These are phyloP conservation scores for Onychostoma macrolepis DNA, from an alignment of 2,113 vertebrate species.

Conservation along the genomic window DNA sequence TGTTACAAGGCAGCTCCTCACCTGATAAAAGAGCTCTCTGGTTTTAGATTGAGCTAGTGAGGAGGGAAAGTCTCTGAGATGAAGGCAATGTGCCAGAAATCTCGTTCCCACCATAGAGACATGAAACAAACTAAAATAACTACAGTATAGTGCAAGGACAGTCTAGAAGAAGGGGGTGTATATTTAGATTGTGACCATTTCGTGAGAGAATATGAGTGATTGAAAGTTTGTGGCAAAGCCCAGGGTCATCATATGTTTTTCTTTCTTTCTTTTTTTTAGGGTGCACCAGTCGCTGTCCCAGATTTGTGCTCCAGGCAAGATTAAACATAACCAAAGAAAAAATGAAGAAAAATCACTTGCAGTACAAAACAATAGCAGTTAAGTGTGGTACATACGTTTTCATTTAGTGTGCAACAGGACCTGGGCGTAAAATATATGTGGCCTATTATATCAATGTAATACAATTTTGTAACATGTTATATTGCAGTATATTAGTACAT, in stretches of 20 bases:
- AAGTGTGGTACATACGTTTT: background rate
- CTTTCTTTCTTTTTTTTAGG: slow-evolving; percentile 3
- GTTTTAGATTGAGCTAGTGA: background rate
- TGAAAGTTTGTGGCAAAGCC: slow-evolving; percentile 34
- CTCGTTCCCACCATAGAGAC: slow-evolving; percentile 9
- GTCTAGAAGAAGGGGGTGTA: background rate
- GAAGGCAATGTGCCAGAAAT: slow-evolving; percentile 1
- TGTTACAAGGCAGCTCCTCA: slow-evolving; percentile 33
- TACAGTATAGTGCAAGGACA: background rate
- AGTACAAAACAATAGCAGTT: background rate
- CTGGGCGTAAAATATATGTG: background rate
- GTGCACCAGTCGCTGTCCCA: background rate
- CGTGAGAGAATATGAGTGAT: background rate
- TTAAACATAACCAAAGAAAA: background rate
- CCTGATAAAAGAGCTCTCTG: slow-evolving; percentile 20
- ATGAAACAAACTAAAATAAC: slow-evolving; percentile 26
- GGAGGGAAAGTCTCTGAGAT: background rate
- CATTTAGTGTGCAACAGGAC: background rate
- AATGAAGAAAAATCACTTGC: background rate
- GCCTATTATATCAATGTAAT: background rate
- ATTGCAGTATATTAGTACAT: background rate
- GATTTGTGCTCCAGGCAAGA: slow-evolving; percentile 11
- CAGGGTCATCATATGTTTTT: background rate
- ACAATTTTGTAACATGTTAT: background rate
- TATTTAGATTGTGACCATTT: slow-evolving; percentile 28